Evolutionary conservation across 2,113 vertebrate genomes (phyloP).

Genomic region (Cranoglanis bouderius): DNA sequence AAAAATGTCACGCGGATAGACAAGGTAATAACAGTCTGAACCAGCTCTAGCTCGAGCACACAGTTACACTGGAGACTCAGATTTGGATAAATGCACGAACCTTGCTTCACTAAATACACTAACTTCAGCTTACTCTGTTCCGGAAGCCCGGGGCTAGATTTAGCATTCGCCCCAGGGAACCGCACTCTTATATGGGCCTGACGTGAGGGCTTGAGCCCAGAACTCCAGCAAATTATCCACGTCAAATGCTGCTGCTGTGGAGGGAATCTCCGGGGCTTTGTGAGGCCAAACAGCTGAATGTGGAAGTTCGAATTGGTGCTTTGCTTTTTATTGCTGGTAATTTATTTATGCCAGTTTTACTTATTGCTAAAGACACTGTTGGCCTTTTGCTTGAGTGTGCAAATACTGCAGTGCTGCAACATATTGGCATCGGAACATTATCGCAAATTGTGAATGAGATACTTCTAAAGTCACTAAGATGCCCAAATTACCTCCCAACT

Average conservation of each 20-base stretch:
- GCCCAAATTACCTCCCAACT: not conserved
- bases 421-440: not conserved
- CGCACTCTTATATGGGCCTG: not conserved
- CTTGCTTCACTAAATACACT: not conserved
- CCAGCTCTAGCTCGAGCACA: not conserved
- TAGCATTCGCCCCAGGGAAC: not conserved
- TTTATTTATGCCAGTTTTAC: constrained; percentile 1
- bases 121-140: not conserved
- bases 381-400: not conserved
- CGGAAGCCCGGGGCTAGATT: not conserved
- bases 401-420: not conserved
- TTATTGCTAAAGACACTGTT: not conserved
- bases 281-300: not conserved
- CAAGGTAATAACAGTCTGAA: not conserved
- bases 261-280: constrained; percentile 3
- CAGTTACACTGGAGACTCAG: not conserved
- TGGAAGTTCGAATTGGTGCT: not conserved
- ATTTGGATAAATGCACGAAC: not conserved
- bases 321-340: not conserved
- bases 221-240: constrained; percentile 4
- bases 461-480: not conserved
- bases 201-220: not conserved
- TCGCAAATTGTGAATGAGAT: not conserved
- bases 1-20: not conserved
- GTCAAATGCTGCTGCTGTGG: not conserved